Percentiles rank a stretch among this genome's conserved stretches.
These are phyloP conservation scores for Corynorhinus townsendii DNA, from an alignment of 2,113 vertebrate genomes.

Conservation along the genomic window DNA sequence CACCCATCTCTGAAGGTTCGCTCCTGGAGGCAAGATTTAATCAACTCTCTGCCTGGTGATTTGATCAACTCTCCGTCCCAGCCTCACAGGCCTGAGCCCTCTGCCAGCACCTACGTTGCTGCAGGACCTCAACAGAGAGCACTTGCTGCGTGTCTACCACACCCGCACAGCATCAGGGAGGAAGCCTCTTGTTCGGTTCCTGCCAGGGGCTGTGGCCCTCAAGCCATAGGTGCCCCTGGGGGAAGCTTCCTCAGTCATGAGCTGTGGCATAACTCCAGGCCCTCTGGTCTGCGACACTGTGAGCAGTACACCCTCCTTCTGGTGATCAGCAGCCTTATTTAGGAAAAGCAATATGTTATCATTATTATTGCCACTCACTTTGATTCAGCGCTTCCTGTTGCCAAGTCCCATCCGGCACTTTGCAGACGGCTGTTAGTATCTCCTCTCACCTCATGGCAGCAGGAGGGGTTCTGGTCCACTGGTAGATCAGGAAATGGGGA, in stretches of 20 bases:
- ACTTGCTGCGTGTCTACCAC: not conserved
- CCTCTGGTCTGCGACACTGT: not conserved
- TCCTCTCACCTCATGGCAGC: not conserved
- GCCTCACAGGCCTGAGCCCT: not conserved
- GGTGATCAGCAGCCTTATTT: not conserved
- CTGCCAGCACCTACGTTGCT: rapidly evolving
- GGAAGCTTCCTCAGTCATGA: not conserved
- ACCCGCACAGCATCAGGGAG: not conserved
- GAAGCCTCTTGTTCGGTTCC: not conserved
- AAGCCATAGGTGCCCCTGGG: not conserved
- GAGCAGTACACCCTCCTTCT: not conserved
- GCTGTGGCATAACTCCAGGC: not conserved
- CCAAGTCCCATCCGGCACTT: not conserved
- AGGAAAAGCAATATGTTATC: not conserved
- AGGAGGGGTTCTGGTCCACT: not conserved
- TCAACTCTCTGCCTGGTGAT: not conserved
- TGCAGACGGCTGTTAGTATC: not conserved
- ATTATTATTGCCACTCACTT: no score
- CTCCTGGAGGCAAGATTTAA: not conserved
- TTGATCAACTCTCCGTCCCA: not conserved
- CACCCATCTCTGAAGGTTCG: not conserved
- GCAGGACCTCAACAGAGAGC: not conserved
- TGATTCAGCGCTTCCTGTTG: not conserved
- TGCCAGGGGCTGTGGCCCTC: not conserved
- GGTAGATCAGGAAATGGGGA: rapidly evolving